phyloP scores from a whole-genome alignment of 92 coral and sea anemone genomes.

The Heteractis magnifica region DNA sequence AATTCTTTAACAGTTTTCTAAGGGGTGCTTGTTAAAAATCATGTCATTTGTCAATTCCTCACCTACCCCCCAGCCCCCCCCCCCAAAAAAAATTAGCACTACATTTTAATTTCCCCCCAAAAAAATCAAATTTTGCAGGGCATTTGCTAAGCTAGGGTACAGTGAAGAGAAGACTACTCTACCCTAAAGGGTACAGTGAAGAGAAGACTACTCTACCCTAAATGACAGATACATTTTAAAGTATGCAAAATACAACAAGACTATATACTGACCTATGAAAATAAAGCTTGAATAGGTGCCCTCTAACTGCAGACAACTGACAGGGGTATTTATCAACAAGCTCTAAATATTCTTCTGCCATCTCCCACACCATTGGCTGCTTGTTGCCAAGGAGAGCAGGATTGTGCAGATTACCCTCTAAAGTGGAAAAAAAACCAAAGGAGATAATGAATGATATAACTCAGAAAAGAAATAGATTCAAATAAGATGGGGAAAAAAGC shows the following conservation, averaged over 20 bases:
- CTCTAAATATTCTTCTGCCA: slow-evolving; percentile 81
- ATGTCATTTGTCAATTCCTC: no score
- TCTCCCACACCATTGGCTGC: slow-evolving; percentile 86
- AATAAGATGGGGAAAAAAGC: not conserved
- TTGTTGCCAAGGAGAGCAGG: slow-evolving; percentile 85
- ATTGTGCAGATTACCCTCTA: slow-evolving; percentile 90
- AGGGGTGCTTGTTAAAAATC: no score
- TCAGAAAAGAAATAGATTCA: not conserved
- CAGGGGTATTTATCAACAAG: slow-evolving; percentile 82
- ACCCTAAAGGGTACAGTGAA: not conserved
- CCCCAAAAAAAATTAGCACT: no score
- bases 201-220: no score
- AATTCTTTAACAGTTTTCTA: no score
- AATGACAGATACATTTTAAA: not conserved
- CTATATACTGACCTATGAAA: slow-evolving; percentile 67
- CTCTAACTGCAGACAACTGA: slow-evolving; percentile 79
- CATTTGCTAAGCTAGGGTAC: no score
- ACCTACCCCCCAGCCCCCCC: not conserved
- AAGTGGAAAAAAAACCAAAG: not conserved
- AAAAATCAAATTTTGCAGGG: no score
- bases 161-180: no score
- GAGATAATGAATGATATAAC: not conserved
- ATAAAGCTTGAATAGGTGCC: slow-evolving; percentile 88
- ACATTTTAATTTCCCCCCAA: no score
- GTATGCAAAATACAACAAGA: no score